These are phyloP conservation scores for Betta splendens DNA, from an alignment of 2,797 vertebrate species.

Conservation along the genomic window DNA sequence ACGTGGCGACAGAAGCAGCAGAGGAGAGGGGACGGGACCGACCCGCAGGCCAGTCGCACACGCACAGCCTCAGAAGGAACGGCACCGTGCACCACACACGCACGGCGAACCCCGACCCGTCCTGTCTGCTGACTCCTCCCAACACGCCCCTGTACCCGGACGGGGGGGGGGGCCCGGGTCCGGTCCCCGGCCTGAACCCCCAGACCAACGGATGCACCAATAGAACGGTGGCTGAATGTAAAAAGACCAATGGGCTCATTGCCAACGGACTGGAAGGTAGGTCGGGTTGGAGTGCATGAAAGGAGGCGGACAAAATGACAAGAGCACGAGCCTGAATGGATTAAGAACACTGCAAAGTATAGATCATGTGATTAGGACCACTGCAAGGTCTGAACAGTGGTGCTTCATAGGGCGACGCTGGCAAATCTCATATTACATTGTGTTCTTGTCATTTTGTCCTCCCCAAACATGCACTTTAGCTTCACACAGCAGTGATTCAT, in stretches of 20 bases:
- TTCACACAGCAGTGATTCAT: neutral
- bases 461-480: neutral
- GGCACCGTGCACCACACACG: constrained; percentile 64
- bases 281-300: constrained; percentile 4
- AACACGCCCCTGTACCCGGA: constrained; percentile 89
- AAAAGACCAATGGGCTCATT: constrained; percentile 77
- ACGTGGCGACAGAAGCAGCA: constrained; percentile 31
- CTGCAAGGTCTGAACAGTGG: neutral
- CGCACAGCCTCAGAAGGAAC: constrained; percentile 72
- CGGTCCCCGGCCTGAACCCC: constrained; percentile 23
- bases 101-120: constrained; percentile 76
- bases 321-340: neutral
- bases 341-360: neutral
- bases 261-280: constrained; percentile 85
- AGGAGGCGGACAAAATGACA: constrained; percentile 29
- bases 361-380: neutral
- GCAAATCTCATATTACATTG: neutral
- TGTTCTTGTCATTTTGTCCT: constrained; percentile 31
- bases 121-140: constrained; percentile 90
- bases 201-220: constrained; percentile 72
- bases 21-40: constrained; percentile 63
- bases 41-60: constrained; percentile 67
- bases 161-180: constrained; percentile 31
- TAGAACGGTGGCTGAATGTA: constrained; percentile 70
- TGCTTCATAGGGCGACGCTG: neutral